Conservation (phyloP, 2,888 invertebrate genomes). For the Ptilodon capucinus region DNA sequence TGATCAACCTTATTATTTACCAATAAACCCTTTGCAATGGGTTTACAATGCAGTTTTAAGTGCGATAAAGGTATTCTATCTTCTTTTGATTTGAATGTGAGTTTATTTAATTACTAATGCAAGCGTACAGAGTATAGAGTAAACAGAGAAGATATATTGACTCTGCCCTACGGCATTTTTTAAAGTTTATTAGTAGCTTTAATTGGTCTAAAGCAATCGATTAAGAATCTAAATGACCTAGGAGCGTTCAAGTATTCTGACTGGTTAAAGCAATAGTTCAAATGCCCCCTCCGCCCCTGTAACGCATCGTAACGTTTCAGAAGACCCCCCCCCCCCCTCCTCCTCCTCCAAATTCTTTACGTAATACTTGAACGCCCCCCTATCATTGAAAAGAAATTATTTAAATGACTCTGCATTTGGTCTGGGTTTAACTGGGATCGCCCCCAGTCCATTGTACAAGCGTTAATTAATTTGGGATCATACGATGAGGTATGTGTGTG, state of each 20-base stretch:
- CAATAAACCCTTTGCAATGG: constrained; percentile 23
- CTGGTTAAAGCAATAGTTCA: neutral
- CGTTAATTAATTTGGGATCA: too few species aligned
- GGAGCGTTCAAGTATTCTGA: neutral
- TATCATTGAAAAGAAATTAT: neutral
- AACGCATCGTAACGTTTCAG: too few species aligned
- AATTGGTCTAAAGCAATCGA: neutral
- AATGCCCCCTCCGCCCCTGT: too few species aligned
- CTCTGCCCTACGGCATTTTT: constrained; percentile 2
- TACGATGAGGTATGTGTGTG: too few species aligned
- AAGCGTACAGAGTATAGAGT: too few species aligned
- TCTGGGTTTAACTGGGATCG: neutral
- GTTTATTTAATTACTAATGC: too few species aligned
- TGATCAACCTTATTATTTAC: constrained; percentile 21
- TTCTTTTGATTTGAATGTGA: constrained; percentile 8
- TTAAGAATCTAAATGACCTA: too few species aligned
- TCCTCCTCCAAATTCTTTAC: too few species aligned
- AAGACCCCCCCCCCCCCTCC: too few species aligned
- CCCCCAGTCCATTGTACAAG: neutral
- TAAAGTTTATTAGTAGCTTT: neutral
- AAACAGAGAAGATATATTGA: too few species aligned
- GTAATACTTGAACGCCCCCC: neutral
- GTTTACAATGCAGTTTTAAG: constrained; percentile 36
- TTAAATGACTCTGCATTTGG: neutral
- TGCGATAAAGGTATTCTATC: constrained; percentile 22